A percentile compares a stretch with the other conserved stretches of the same genome.
Evolutionary conservation across 2,888 invertebrate species (phyloP).

Genomic region (Caenorhabditis plicata): DNA sequence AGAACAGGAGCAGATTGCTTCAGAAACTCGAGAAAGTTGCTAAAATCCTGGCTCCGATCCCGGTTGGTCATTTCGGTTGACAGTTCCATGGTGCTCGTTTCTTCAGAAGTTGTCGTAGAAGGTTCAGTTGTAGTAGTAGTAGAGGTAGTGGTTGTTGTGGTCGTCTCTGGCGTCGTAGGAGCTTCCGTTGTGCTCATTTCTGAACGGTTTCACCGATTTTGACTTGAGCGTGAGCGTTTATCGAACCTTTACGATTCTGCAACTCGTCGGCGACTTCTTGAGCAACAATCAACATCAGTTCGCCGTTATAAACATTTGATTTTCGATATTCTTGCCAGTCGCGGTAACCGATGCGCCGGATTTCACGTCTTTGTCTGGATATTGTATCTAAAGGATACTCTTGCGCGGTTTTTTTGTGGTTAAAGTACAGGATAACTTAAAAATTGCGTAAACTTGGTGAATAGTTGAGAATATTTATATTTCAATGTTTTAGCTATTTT

Average conservation of each 20-base stretch:
- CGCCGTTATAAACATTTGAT: slow-evolving; percentile 37
- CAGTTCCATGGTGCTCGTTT: not conserved
- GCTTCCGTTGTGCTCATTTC: slow-evolving; percentile 4
- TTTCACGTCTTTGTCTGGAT: too few relatives aligned
- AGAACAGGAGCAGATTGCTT: slow-evolving; percentile 50
- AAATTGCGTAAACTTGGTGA: too few relatives aligned
- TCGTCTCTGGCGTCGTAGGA: slow-evolving; percentile 12
- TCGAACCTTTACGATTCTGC: too few relatives aligned
- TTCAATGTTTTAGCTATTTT: too few relatives aligned
- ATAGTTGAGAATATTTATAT: too few relatives aligned
- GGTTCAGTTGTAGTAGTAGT: not conserved
- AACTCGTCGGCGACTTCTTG: slow-evolving; percentile 36
- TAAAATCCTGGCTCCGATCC: slow-evolving; percentile 26
- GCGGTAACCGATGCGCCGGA: slow-evolving; percentile 36
- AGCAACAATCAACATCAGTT: slow-evolving; percentile 48
- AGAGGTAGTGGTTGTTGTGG: slow-evolving; percentile 4
- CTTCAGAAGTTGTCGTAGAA: slow-evolving; percentile 7
- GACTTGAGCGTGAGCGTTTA: too few relatives aligned
- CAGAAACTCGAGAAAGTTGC: slow-evolving; percentile 46
- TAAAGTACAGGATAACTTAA: too few relatives aligned
- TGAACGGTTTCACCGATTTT: too few relatives aligned
- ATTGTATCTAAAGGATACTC: too few relatives aligned
- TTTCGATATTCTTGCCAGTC: slow-evolving; percentile 40
- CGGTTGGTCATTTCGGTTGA: not conserved
- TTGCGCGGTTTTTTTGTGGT: too few relatives aligned